Evolutionary conservation across 2,888 invertebrate species (phyloP), one percentile per base, ranked within the genome.

Genomic region (Hemaris fuciformis): DNA sequence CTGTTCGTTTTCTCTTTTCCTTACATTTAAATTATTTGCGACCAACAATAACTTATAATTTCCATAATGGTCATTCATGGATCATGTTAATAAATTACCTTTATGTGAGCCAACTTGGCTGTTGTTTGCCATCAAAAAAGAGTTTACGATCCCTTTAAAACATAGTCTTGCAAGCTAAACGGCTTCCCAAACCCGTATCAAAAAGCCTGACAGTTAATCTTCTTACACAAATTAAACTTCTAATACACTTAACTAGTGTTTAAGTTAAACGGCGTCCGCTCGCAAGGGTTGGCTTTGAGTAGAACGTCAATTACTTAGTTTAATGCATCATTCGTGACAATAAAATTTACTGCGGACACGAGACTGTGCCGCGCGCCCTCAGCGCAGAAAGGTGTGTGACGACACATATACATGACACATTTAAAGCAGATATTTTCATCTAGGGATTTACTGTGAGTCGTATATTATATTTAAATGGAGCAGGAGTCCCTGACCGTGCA

Each of bases 341-440:
- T 53, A 53, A 53, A 53, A 53, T 53, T 31, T 53, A 53, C 18
- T 15, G 31, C 27, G 53, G 53, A 18, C 53, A 18, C 53, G 18
- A 5, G 48, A 31, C 10, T 31, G 31, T 10, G 27, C 23, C 27
- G 18, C 25, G 27, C 10, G 27, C 27, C 53, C 53, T 53, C 31
- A 18, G 18, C 18, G 10, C 15, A 27, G 27, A 15, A 53, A 8
- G 10, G 10, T 53, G 18, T 15, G 53, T 27, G 27, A 15, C 27
- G 18, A 8, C 27, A 53, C 15, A 31, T n/a, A n/a, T n/a, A n/a
- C 15, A 18, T 53, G 53, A 53, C 27, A 31, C 27, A 53, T 53
- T 53, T 31, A 31, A 53, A 53, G 31, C 53, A 53, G 53, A 53
- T 31, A 53, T 53, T 53, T 53, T 53, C 53, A 53, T 53, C 53